phyloP scores from a whole-genome alignment of 2,888 invertebrate species.

The Lithodes maja region DNA sequence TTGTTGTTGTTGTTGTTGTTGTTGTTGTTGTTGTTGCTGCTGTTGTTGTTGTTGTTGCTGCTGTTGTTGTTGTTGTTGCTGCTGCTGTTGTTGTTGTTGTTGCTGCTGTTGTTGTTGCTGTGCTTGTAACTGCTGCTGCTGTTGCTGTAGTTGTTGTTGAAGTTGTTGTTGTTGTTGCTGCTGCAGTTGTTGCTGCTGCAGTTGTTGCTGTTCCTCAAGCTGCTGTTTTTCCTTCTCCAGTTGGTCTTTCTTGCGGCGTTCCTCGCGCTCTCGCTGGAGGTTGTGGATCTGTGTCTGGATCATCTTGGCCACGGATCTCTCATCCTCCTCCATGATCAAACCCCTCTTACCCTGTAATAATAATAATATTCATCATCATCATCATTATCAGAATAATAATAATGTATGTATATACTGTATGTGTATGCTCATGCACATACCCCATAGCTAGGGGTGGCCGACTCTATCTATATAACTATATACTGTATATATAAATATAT shows the following conservation, averaged over 20 bases:
- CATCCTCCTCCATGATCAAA: conserved; percentile 96
- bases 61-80: conserved; percentile 13
- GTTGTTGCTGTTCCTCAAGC: conserved; percentile 71
- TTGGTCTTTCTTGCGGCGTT: conserved; percentile 75
- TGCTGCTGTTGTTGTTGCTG: conserved; percentile 35
- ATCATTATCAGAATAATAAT: not conserved
- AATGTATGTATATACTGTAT: too few species aligned
- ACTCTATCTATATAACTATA: too few species aligned
- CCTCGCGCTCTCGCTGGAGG: conserved; percentile 81
- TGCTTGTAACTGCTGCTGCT: conserved; percentile 32
- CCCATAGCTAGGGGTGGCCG: too few species aligned
- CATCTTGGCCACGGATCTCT: conserved; percentile 91
- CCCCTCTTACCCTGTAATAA: conserved; percentile 85
- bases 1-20: conserved; percentile 25
- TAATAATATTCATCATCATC: not conserved
- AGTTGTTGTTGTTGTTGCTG: conserved; percentile 38
- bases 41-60: conserved; percentile 33
- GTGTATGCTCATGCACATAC: too few species aligned
- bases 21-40: conserved; percentile 32
- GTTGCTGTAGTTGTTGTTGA: conserved; percentile 39
- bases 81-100: conserved; percentile 38
- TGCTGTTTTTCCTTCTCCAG: conserved; percentile 64
- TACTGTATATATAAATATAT: too few species aligned
- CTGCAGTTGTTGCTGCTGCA: conserved; percentile 65
- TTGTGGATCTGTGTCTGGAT: conserved; percentile 84